Evolutionary conservation across 2,797 vertebrate genomes (phyloP).

Genomic region (Sebastes ruberrimus): DNA sequence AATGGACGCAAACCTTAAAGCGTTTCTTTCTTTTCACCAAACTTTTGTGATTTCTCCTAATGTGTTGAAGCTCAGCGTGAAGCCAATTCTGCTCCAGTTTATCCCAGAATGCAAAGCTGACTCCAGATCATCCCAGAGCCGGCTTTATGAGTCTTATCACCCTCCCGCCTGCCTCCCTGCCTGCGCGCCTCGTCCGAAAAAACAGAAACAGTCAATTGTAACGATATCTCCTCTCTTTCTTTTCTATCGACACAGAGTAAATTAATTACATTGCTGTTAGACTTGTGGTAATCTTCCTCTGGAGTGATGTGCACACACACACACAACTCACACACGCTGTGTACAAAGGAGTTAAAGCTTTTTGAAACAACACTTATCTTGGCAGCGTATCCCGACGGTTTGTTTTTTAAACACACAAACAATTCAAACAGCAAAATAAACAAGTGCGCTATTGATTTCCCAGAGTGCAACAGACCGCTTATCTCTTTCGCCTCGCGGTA

Average conservation of each 20-base stretch:
- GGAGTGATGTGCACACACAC: slow-evolving; percentile 69
- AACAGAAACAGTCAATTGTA: slow-evolving; percentile 72
- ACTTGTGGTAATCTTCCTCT: slow-evolving; percentile 79
- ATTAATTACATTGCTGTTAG: slow-evolving; percentile 82
- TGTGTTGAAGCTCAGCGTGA: slow-evolving; percentile 31
- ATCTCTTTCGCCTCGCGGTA: slow-evolving; percentile 83
- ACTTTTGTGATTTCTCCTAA: slow-evolving; percentile 11
- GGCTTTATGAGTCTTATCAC: slow-evolving; percentile 61
- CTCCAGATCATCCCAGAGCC: slow-evolving; percentile 54
- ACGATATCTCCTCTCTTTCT: slow-evolving; percentile 69
- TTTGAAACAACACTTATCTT: slow-evolving; percentile 80
- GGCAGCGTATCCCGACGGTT: slow-evolving; percentile 74
- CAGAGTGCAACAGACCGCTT: slow-evolving; percentile 87
- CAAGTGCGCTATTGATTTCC: slow-evolving; percentile 88
- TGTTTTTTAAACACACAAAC: slow-evolving; percentile 85
- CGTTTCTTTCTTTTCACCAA: neutral
- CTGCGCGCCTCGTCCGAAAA: slow-evolving; percentile 32
- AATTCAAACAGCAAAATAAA: slow-evolving; percentile 93
- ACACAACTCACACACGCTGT: slow-evolving; percentile 48
- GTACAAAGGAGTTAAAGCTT: slow-evolving; percentile 74
- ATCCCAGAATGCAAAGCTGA: slow-evolving; percentile 60
- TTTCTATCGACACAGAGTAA: slow-evolving; percentile 68
- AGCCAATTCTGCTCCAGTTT: slow-evolving; percentile 38
- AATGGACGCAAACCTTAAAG: too few species aligned
- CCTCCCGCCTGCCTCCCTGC: slow-evolving; percentile 36